phyloP scores from a whole-genome alignment of 2,888 invertebrate genomes.

The Hartigia nigra region DNA sequence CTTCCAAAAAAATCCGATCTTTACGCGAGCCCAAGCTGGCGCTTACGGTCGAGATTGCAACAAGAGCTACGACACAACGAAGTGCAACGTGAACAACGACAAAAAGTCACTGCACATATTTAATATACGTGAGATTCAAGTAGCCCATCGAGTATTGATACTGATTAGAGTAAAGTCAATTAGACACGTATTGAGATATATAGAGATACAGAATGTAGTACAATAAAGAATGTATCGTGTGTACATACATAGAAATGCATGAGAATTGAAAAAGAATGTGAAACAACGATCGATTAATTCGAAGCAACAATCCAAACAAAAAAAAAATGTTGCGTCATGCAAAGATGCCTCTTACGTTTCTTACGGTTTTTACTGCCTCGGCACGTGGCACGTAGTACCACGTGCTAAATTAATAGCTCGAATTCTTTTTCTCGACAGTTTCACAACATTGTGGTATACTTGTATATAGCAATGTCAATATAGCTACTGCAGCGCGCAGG shows the following conservation, averaged over 20 bases:
- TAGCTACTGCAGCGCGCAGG: not conserved
- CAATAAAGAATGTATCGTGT: not conserved
- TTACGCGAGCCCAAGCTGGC: not conserved
- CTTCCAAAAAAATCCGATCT: not conserved
- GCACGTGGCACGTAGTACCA: not conserved
- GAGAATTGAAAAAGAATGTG: not conserved
- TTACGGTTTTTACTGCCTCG: not conserved
- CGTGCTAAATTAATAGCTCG: not conserved
- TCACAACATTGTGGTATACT: not conserved
- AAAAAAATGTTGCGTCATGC: constrained; percentile 16
- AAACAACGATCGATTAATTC: constrained; percentile 6
- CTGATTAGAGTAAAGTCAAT: not conserved
- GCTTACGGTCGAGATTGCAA: constrained; percentile 13
- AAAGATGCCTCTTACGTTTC: not conserved
- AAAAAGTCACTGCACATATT: not conserved
- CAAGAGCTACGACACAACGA: constrained; percentile 41
- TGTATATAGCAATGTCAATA: too few relatives aligned
- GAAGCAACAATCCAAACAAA: constrained; percentile 28
- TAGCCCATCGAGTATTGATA: constrained; percentile 3
- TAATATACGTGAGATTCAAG: not conserved
- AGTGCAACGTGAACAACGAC: constrained; percentile 46
- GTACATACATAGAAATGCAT: not conserved
- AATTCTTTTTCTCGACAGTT: not conserved
- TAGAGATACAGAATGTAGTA: constrained; percentile 15
- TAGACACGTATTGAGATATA: constrained; percentile 20